Conservation (phyloP, 2,113 vertebrate species). For the Boulengeromyrus knoepffleri region DNA sequence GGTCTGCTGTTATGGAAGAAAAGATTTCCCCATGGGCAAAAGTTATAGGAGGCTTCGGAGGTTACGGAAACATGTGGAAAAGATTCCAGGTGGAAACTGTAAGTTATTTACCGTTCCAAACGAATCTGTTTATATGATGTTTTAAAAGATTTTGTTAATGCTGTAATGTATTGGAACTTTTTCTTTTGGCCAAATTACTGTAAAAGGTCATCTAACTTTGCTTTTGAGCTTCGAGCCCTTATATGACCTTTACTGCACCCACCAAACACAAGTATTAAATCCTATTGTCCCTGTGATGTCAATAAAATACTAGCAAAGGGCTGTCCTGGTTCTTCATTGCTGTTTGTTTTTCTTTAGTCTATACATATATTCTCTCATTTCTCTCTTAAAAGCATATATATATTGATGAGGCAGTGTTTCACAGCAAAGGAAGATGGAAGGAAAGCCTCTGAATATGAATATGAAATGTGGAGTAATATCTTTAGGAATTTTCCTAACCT, state of each 20-base stretch:
- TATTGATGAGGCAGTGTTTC: not conserved
- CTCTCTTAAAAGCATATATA: not conserved
- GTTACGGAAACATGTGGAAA: not conserved
- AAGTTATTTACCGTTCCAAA: not conserved
- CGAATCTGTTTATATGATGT: not conserved
- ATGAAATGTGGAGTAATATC: constrained; percentile 7
- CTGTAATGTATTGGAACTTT: not conserved
- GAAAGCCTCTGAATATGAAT: not conserved
- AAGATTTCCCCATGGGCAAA: not conserved
- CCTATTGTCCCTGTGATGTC: not conserved
- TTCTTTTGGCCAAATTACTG: not conserved
- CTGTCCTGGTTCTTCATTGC: not conserved
- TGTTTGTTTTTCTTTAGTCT: not conserved
- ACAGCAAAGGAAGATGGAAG: not conserved
- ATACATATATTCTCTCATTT: not conserved
- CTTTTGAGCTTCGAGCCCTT: not conserved
- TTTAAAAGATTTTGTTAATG: not conserved
- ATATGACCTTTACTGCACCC: not conserved
- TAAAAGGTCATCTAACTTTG: not conserved
- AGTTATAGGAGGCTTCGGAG: not conserved
- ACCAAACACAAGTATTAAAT: not conserved
- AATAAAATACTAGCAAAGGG: not conserved
- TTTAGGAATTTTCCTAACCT: constrained; percentile 14
- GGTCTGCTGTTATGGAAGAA: not conserved
- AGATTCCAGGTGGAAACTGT: not conserved